These are phyloP conservation scores for Promerops cafer DNA, from an alignment of 2,113 vertebrate genomes.

Conservation along the genomic window DNA sequence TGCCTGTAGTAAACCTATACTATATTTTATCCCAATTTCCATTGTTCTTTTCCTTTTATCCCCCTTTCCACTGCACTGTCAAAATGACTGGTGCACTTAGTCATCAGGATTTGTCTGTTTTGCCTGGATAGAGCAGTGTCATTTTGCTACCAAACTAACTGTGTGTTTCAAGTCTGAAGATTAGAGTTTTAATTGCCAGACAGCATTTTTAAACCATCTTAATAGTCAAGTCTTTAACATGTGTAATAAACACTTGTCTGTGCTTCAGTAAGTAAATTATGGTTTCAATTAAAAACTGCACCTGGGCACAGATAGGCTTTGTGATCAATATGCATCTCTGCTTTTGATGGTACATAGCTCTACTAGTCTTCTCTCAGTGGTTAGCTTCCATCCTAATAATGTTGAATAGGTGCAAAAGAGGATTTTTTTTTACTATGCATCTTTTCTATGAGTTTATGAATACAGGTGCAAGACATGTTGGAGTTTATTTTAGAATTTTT, in stretches of 20 bases:
- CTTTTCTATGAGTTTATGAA: background rate
- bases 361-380: background rate
- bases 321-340: background rate
- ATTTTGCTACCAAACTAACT: background rate
- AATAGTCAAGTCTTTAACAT: background rate
- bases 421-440: background rate
- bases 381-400: background rate
- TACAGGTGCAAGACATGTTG: background rate
- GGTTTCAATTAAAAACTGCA: background rate
- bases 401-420: background rate
- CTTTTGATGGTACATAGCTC: background rate
- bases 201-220: background rate
- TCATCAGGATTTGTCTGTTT: rapidly evolving
- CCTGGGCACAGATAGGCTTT: background rate
- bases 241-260: background rate
- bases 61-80: background rate
- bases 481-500: background rate
- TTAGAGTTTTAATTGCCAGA: background rate
- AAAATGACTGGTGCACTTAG: background rate
- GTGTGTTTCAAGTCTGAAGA: background rate
- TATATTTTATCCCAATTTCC: background rate
- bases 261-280: background rate
- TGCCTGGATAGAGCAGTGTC: background rate
- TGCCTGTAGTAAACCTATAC: background rate
- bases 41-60: background rate